Evolutionary conservation across 2,797 vertebrate genomes (phyloP), one percentile per base, ranked within the genome.

Genomic region (Emydoidea blandingii): DNA sequence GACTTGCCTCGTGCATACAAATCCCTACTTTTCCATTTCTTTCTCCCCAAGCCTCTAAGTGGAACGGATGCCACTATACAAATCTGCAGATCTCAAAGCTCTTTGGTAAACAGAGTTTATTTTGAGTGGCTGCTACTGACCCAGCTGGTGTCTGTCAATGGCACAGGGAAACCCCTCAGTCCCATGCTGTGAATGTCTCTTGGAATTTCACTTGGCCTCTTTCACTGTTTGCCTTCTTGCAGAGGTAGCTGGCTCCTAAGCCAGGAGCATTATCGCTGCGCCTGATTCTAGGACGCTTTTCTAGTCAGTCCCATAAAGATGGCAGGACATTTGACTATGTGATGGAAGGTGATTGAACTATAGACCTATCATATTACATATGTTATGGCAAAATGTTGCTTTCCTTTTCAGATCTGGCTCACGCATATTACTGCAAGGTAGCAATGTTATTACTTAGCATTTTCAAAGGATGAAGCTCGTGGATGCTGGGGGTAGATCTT

Each of bases 401-500:
- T 31, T 82, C 41, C 31, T 86, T 80, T 29, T 52, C 29, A 47
- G 84, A n/a, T 14, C 47, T 47, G 83, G 74, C 74, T 49, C 76
- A 65, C 41, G 0, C 0, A 1, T 25, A 52, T 53, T 56, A 79
- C 29, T 84, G 27, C 57, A 34, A 65, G 29, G 12, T 34, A 31
- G 31, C 59, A 65, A 65, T 34, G 23, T 12, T 65, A 34, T 12
- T 11, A n/a, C 44, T 89, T 76, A 29, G 41, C 16, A 5, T 37
- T 0, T 0, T 18, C 74, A 47, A 2, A 53, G 12, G 4, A 12
- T 0, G 0, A 79, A 86, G 81, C 49, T 8, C 47, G 49, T 5
- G 10, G 0, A 1, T 23, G 21, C 27, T 49, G 78, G 50, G 12
- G 1, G 21, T 86, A 21, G 5, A 25, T 34, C n/a, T 41, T 78